Evolutionary conservation across 2,113 vertebrate genomes (phyloP).

Genomic region (Puntigrus tetrazona): DNA sequence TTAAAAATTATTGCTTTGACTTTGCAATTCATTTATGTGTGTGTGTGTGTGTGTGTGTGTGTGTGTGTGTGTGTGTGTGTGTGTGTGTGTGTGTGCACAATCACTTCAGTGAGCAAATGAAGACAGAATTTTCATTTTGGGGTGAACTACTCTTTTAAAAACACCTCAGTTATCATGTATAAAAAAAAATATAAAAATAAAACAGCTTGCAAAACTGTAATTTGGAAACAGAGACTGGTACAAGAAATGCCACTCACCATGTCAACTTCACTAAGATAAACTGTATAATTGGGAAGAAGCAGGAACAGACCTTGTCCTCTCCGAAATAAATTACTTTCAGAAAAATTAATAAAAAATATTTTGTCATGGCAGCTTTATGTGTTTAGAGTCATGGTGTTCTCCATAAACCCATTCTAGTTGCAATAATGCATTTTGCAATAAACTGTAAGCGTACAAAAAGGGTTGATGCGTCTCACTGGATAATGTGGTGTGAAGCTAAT

Average conservation of each 20-base stretch:
- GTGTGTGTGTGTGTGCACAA: not conserved
- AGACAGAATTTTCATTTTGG: not conserved
- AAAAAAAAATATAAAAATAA: not conserved
- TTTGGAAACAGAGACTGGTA: not conserved
- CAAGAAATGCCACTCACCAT: not conserved
- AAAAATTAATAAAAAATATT: not conserved
- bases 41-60: no score
- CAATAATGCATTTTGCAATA: constrained; percentile 30
- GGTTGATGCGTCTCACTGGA: constrained; percentile 20
- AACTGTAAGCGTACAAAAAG: constrained; percentile 15
- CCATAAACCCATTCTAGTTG: not conserved
- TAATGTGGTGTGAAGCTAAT: constrained; percentile 49
- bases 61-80: no score
- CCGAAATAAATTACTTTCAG: not conserved
- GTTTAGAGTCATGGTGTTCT: constrained; percentile 16
- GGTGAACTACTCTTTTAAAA: not conserved
- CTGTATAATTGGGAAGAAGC: constrained; percentile 6
- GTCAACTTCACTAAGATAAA: not conserved
- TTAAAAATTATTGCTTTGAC: not conserved
- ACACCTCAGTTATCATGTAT: not conserved
- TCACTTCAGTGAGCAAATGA: not conserved
- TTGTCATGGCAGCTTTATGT: constrained; percentile 7
- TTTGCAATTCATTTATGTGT: no score
- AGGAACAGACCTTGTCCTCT: not conserved
- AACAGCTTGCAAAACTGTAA: not conserved